Evolutionary conservation across 2,113 vertebrate genomes (phyloP).

Genomic region (Limanda limanda): DNA sequence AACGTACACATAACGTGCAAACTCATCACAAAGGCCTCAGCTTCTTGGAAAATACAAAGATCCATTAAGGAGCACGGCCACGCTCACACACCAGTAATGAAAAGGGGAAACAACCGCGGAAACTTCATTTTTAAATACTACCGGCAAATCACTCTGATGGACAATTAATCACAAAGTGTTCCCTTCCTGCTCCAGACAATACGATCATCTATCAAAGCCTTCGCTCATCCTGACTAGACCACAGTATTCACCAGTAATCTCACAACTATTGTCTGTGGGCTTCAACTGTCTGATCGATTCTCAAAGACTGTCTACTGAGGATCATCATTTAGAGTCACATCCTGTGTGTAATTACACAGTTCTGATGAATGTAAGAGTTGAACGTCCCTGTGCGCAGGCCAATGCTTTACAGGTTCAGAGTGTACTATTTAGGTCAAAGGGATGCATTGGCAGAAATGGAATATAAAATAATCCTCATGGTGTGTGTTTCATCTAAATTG

Average conservation of each 20-base stretch:
- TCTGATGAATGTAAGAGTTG: conserved; percentile 34
- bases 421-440: too few species aligned
- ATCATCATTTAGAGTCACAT: conserved; percentile 64
- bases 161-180: conserved; percentile 82
- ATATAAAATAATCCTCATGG: too few species aligned
- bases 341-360: conserved; percentile 58
- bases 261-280: conserved; percentile 64
- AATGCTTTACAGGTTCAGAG: too few species aligned
- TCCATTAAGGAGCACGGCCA: conserved; percentile 47
- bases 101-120: conserved; percentile 56
- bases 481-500: too few species aligned
- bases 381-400: neutral
- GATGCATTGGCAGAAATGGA: too few species aligned
- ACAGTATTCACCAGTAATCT: conserved; percentile 57
- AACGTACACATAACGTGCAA: neutral
- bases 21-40: conserved; percentile 21
- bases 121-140: conserved; percentile 58
- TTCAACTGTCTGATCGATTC: conserved; percentile 73
- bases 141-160: conserved; percentile 63
- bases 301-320: conserved; percentile 57
- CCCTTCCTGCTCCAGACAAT: conserved; percentile 71
- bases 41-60: conserved; percentile 69
- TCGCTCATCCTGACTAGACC: conserved; percentile 50
- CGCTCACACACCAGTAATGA: conserved; percentile 49
- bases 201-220: conserved; percentile 77